phyloP scores from a whole-genome alignment of 2,797 vertebrate species.

The Paedocypris micromegethes region DNA sequence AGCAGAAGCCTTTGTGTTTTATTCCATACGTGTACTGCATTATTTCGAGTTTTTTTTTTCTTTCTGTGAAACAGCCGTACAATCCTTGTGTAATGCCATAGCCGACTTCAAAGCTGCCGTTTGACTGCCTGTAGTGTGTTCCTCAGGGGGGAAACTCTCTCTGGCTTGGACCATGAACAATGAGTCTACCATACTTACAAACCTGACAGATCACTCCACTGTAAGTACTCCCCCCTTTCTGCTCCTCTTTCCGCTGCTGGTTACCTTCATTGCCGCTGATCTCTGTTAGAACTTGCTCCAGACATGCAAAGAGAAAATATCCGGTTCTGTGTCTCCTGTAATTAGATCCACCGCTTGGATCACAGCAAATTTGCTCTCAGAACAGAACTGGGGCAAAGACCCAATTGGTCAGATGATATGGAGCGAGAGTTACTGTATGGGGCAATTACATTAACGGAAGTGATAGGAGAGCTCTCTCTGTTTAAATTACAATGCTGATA shows the following conservation, averaged over 20 bases:
- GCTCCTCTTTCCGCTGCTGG: conserved; percentile 52
- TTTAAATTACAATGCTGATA: too few relatives aligned
- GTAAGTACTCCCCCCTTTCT: conserved; percentile 66
- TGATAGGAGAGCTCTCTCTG: background rate
- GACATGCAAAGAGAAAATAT: conserved; percentile 71
- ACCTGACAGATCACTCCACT: conserved; percentile 79
- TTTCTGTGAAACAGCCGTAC: conserved; percentile 7
- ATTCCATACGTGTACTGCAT: background rate
- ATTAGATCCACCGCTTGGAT: conserved; percentile 68
- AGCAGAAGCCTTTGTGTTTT: too few relatives aligned
- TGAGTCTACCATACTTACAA: conserved; percentile 87
- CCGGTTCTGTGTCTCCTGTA: conserved; percentile 69
- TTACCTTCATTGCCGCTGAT: conserved; percentile 45
- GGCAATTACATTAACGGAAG: conserved; percentile 38
- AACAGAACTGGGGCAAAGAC: conserved; percentile 56
- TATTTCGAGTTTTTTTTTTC: conserved; percentile 4
- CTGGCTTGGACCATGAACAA: conserved; percentile 84
- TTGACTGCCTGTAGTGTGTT: conserved; percentile 39
- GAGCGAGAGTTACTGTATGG: conserved; percentile 23
- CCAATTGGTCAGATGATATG: conserved; percentile 16
- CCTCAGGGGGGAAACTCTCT: conserved; percentile 69
- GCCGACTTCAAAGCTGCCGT: conserved; percentile 22
- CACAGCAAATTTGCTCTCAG: conserved; percentile 62
- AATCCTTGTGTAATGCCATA: conserved; percentile 9
- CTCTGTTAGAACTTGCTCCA: conserved; percentile 51